These are phyloP conservation scores for Calephelis perditalis DNA, from an alignment of 2,888 invertebrate genomes.

Conservation along the genomic window DNA sequence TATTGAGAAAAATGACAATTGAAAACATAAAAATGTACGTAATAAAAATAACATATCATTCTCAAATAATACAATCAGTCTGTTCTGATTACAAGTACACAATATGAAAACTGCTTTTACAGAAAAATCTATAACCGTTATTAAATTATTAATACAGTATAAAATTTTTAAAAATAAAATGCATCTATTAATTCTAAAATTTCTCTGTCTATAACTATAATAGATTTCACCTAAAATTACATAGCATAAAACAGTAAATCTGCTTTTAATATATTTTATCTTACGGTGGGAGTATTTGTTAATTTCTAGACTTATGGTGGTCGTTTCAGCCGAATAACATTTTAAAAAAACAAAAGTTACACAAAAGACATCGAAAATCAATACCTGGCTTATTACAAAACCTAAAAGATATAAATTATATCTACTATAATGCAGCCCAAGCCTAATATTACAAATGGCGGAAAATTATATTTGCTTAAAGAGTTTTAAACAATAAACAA, in stretches of 20 bases:
- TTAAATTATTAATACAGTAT: constrained; percentile 29
- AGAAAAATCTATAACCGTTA: constrained; percentile 10
- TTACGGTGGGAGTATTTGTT: constrained; percentile 72
- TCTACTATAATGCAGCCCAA: constrained; percentile 13
- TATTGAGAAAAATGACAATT: constrained; percentile 27
- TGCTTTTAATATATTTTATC: constrained; percentile 52
- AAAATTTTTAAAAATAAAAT: constrained; percentile 35
- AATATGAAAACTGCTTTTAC: constrained; percentile 19
- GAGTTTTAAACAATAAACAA: constrained; percentile 29
- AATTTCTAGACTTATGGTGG: constrained; percentile 65
- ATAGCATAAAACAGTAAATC: constrained; percentile 37
- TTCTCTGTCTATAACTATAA: constrained; percentile 32
- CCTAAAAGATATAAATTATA: constrained; percentile 9
- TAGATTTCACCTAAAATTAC: constrained; percentile 32
- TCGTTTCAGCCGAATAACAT: constrained; percentile 51
- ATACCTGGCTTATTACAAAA: constrained; percentile 13
- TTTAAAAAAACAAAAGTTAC: constrained; percentile 31
- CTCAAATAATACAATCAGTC: constrained; percentile 17
- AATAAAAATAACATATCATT: constrained; percentile 18
- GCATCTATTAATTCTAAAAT: constrained; percentile 47
- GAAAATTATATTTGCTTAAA: constrained; percentile 5
- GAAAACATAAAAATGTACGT: constrained; percentile 20
- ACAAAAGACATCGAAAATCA: constrained; percentile 25
- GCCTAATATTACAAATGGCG: constrained; percentile 8
- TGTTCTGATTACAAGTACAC: constrained; percentile 15